Evolutionary conservation across 37 sponge, comb jelly and placozoan genomes (phyloP), one percentile per base, ranked within the genome.

Genomic region (Aplysina aerophoba): DNA sequence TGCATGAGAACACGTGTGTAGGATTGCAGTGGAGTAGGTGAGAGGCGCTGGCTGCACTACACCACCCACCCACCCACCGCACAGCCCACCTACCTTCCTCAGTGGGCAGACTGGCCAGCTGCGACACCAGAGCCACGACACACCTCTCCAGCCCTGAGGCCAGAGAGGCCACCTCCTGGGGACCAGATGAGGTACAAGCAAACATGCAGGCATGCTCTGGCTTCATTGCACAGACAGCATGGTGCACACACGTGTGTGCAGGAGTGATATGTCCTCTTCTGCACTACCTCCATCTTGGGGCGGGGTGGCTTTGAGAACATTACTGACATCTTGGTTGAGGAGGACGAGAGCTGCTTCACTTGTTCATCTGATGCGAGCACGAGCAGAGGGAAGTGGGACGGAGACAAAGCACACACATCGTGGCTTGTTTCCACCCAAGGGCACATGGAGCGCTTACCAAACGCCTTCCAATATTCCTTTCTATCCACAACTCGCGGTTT

Each of bases 261-360:
- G 78, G 78, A 12, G 3, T 3, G 3, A 50, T 44, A 40, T 40
- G 24, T 44, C 41, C 24, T 40, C 20, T 24, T 8, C 53, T 19
- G 6, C 73, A 2, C 20, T 24, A 75, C 78, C 54, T 75, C 78
- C 37, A 31, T 37, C 21, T 36, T 41, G 16, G 78, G 78, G 21
- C 54, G 41, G 24, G 78, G 78, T 41, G 78, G 78, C 54, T 75
- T 75, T 56, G 88, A 88, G 59, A 92, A 92, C 57, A 88, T 67
- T 16, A 92, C 80, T 11, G 88, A 83, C 55, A 92, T 31, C 64
- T 88, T 92, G 19, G 88, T 88, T 21, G 54, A 75, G 54, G 54
- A 75, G 21, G 44, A 53, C 25, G 78, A 37, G 11, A 75, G 11
- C 27, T 35, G 35, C 25, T 75, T 39, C 4, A 53, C 53, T 19